Conservation (phyloP, 2,888 invertebrate genomes). For the Choristoneura rosaceana region DNA sequence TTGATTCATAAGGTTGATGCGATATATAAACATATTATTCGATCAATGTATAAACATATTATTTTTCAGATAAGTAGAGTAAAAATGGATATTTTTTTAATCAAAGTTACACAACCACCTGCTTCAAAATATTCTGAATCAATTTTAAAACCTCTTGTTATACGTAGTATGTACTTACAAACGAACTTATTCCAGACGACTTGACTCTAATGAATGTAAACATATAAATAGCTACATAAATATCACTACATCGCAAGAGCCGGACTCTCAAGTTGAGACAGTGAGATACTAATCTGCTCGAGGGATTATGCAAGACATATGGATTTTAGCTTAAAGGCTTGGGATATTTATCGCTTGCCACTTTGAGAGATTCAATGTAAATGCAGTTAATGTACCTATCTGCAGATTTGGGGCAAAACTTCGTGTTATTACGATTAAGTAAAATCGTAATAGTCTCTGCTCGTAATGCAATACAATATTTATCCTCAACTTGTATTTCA, state of each 20-base stretch:
- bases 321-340: conserved; percentile 75
- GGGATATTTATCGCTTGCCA: conserved; percentile 75
- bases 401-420: background rate
- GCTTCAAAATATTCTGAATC: too few species aligned
- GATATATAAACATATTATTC: too few species aligned
- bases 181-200: too few species aligned
- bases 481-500: background rate
- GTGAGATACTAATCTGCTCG: conserved; percentile 71
- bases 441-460: background rate
- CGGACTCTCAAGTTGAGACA: conserved; percentile 50
- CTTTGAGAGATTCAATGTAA: conserved; percentile 26
- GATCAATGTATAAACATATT: too few species aligned
- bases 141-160: too few species aligned
- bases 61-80: too few species aligned
- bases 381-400: conserved; percentile 1
- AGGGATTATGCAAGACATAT: conserved; percentile 75
- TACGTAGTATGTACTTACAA: too few species aligned
- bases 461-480: background rate
- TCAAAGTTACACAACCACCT: too few species aligned
- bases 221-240: background rate
- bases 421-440: background rate
- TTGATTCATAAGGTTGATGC: too few species aligned
- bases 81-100: too few species aligned
- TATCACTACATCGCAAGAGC: conserved; percentile 40
- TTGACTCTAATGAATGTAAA: conserved; percentile 2